phyloP scores from a whole-genome alignment of 2,888 invertebrate genomes.

The Nemurella pictetii region DNA sequence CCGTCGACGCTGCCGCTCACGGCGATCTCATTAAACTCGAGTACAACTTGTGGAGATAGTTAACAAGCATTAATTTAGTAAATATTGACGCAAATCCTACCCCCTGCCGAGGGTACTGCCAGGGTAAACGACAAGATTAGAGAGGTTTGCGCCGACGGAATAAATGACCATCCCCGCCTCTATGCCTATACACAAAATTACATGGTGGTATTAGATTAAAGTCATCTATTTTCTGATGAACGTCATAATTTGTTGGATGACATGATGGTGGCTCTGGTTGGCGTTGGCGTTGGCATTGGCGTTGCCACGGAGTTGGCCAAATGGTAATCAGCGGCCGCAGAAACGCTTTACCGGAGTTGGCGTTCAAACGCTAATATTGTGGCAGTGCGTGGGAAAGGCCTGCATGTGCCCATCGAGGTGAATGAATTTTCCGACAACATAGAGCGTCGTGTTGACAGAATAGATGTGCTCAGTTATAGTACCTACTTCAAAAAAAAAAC shows the following conservation, averaged over 20 bases:
- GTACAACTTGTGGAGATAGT: constrained; percentile 24
- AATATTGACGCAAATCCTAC: constrained; percentile 19
- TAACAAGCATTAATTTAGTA: constrained; percentile 26
- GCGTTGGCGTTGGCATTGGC: background rate
- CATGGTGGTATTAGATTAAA: background rate
- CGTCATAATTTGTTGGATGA: background rate
- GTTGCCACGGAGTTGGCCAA: background rate
- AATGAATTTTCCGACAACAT: background rate
- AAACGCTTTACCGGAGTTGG: background rate
- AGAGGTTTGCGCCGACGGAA: background rate
- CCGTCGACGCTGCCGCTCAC: background rate
- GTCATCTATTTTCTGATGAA: background rate
- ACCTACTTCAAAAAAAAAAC: too few species aligned
- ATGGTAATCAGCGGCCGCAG: background rate
- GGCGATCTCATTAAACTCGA: constrained; percentile 25
- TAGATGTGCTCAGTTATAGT: background rate
- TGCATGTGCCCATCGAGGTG: background rate
- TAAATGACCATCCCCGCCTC: background rate
- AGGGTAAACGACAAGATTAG: background rate
- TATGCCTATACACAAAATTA: background rate
- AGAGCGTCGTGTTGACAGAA: background rate
- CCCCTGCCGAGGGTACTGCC: background rate
- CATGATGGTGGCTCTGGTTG: background rate
- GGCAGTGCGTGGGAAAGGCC: background rate
- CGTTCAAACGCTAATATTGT: background rate